Evolutionary conservation across 2,888 invertebrate species (phyloP).

Genomic region (Stenoptilia bipunctidactyla): DNA sequence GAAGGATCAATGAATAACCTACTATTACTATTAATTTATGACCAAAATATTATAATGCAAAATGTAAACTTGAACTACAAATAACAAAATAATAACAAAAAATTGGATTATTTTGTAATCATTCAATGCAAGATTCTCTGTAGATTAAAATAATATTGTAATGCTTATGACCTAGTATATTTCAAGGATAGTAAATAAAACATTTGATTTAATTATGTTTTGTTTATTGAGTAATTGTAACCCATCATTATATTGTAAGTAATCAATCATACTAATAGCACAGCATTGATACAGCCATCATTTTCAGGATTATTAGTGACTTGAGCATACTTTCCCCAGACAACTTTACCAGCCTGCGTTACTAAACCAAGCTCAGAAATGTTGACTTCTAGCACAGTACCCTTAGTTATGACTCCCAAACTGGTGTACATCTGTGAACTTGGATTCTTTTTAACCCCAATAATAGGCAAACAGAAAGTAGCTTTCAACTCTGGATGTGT

Average conservation of each 20-base stretch:
- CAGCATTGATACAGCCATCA: slow-evolving; percentile 99
- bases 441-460: slow-evolving; percentile 99
- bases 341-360: slow-evolving; percentile 98
- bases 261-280: slow-evolving; percentile 85
- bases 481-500: slow-evolving; percentile 99
- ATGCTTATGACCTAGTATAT: no score
- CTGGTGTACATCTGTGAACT: slow-evolving; percentile 97
- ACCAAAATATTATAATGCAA: no score
- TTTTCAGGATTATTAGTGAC: slow-evolving; percentile 99
- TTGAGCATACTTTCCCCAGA: slow-evolving; percentile 99
- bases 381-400: slow-evolving; percentile 97
- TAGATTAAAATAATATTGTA: no score
- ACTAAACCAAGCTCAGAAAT: slow-evolving; percentile 98
- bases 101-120: no score
- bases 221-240: no score
- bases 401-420: slow-evolving; percentile 98
- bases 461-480: slow-evolving; percentile 96
- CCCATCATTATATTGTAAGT: slow-evolving; percentile 14
- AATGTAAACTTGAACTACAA: no score
- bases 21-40: no score
- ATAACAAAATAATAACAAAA: no score
- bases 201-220: no score
- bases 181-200: no score
- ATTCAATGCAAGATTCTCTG: no score
- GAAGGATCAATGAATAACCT: no score